Percentiles rank a stretch among this genome's conserved stretches.
Evolutionary conservation across 2,888 invertebrate species (phyloP).

Genomic region (Thymelicus sylvestris): DNA sequence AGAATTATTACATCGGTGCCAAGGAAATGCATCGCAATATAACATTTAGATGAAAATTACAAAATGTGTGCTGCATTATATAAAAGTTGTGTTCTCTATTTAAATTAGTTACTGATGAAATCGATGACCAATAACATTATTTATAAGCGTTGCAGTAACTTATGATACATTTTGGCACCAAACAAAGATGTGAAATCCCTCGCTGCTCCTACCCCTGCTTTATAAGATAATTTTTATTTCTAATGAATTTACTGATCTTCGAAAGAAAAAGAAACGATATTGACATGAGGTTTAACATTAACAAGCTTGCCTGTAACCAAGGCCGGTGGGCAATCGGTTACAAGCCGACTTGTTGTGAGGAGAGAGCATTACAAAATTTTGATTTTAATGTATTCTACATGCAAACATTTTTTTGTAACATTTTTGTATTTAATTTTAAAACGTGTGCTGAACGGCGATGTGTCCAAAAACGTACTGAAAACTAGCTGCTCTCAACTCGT

Average conservation of each 20-base stretch:
- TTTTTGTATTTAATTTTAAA: constrained; percentile 50
- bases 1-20: constrained; percentile 42
- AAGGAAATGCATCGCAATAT: constrained; percentile 38
- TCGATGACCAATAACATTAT: constrained; percentile 23
- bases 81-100: constrained; percentile 28
- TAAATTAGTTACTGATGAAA: constrained; percentile 21
- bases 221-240: constrained; percentile 63
- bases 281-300: constrained; percentile 65
- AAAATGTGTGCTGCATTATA: constrained; percentile 29
- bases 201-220: constrained; percentile 74
- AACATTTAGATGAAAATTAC: constrained; percentile 31
- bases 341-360: constrained; percentile 73
- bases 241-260: constrained; percentile 72
- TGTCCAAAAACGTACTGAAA: constrained; percentile 60
- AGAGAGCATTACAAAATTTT: constrained; percentile 60
- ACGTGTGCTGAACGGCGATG: constrained; percentile 70
- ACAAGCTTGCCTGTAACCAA: constrained; percentile 83
- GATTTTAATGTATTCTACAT: constrained; percentile 54
- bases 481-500: constrained; percentile 64
- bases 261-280: constrained; percentile 59
- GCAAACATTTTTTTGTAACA: constrained; percentile 45
- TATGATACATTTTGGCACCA: constrained; percentile 48
- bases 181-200: constrained; percentile 68
- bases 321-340: constrained; percentile 73
- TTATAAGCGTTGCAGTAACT: constrained; percentile 26